Conservation (phyloP, 2,888 invertebrate genomes). For the Parasteatoda lunata region DNA sequence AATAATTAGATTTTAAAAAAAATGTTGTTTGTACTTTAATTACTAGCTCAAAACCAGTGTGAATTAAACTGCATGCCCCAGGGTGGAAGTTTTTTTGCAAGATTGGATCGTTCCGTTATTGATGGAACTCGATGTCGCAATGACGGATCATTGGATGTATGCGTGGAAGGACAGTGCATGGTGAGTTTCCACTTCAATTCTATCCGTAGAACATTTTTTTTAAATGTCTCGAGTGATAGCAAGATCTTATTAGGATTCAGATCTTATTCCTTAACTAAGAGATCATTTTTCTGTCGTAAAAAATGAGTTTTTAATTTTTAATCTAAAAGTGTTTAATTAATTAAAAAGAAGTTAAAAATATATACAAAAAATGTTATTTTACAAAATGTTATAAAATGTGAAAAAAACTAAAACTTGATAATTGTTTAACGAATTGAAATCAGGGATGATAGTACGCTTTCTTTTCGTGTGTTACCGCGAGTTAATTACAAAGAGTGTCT, state of each 20-base stretch:
- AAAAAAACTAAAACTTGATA: no score
- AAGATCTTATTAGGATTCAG: neutral
- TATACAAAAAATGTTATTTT: no score
- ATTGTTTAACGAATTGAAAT: no score
- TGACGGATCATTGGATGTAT: constrained; percentile 86
- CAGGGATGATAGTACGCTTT: no score
- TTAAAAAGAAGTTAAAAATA: no score
- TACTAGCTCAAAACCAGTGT: constrained; percentile 86
- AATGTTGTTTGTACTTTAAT: neutral
- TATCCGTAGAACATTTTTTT: no score
- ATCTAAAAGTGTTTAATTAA: no score
- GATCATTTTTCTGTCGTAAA: no score
- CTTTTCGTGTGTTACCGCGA: no score
- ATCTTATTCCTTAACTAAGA: neutral
- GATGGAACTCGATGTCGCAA: constrained; percentile 87
- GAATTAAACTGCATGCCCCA: constrained; percentile 96
- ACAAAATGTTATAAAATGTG: no score
- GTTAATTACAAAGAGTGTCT: no score
- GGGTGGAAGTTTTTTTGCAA: constrained; percentile 91
- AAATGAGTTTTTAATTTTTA: no score
- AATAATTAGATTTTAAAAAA: neutral
- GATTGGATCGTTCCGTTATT: constrained; percentile 83
- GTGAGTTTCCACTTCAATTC: constrained; percentile 76
- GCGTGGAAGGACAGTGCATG: constrained; percentile 94
- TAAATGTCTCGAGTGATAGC: neutral